These are phyloP conservation scores for Epiblema foenella DNA, from an alignment of 2,888 invertebrate species.

Conservation along the genomic window DNA sequence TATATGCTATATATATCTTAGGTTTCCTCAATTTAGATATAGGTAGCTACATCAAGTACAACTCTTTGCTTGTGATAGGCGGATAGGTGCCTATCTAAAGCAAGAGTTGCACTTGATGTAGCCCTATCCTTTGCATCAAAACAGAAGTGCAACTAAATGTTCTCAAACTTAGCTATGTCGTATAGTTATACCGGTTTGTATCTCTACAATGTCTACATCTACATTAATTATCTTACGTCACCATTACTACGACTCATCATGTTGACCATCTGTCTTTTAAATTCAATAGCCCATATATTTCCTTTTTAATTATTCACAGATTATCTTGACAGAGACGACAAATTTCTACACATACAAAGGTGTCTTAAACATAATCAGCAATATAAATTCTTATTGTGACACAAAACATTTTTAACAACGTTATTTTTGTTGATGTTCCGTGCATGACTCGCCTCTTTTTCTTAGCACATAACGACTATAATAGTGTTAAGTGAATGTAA, in stretches of 20 bases:
- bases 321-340: constrained; percentile 32
- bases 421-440: neutral
- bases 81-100: too few relatives aligned
- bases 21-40: too few relatives aligned
- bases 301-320: constrained; percentile 25
- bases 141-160: too few relatives aligned
- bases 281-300: constrained; percentile 6
- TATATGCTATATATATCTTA: too few relatives aligned
- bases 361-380: constrained; percentile 38
- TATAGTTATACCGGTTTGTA: neutral
- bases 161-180: too few relatives aligned
- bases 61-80: too few relatives aligned
- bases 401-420: constrained; percentile 38
- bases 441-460: constrained; percentile 15
- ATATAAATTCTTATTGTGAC: constrained; percentile 39
- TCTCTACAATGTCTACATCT: neutral
- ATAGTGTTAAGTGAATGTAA: constrained; percentile 18
- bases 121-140: too few relatives aligned
- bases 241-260: neutral
- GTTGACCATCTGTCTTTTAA: neutral
- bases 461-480: constrained; percentile 10
- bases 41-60: too few relatives aligned
- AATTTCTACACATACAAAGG: constrained; percentile 40
- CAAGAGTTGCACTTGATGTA: too few relatives aligned
- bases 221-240: neutral